Evolutionary conservation across 2,888 invertebrate genomes (phyloP).

Genomic region (Eutolmus rufibarbis): DNA sequence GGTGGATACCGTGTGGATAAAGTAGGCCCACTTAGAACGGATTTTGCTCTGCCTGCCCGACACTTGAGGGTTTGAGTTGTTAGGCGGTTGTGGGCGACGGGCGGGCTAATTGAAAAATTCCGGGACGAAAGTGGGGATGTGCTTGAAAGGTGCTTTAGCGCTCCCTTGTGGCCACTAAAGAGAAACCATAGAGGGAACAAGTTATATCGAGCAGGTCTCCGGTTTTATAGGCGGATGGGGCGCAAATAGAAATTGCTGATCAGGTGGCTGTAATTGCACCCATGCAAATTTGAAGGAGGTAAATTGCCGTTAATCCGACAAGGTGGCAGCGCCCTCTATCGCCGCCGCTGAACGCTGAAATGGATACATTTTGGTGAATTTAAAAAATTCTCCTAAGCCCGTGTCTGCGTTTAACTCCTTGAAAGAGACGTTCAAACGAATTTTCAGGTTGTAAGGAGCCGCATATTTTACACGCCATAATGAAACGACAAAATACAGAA

Average conservation of each 20-base stretch:
- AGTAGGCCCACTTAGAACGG: background rate
- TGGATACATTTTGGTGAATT: background rate
- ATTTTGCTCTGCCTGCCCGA: background rate
- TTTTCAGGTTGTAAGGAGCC: background rate
- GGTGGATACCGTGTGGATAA: background rate
- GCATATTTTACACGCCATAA: background rate
- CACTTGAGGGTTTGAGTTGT: background rate
- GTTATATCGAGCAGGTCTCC: background rate
- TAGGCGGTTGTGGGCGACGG: background rate
- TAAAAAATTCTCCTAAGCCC: background rate
- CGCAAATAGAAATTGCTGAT: conserved; percentile 16
- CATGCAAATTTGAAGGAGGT: background rate
- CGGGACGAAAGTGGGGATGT: background rate
- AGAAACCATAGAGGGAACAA: conserved; percentile 1
- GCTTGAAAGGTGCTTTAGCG: background rate
- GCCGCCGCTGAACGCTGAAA: background rate
- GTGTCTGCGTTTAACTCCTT: background rate
- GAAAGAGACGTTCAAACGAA: background rate
- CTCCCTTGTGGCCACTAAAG: conserved; percentile 3
- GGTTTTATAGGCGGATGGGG: background rate
- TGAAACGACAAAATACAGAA: background rate
- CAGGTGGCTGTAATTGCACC: conserved; percentile 6
- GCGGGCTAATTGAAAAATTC: background rate
- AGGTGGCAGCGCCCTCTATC: background rate
- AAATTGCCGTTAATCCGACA: background rate